phyloP scores from a whole-genome alignment of 2,113 vertebrate species.

The Cavia porcellus region DNA sequence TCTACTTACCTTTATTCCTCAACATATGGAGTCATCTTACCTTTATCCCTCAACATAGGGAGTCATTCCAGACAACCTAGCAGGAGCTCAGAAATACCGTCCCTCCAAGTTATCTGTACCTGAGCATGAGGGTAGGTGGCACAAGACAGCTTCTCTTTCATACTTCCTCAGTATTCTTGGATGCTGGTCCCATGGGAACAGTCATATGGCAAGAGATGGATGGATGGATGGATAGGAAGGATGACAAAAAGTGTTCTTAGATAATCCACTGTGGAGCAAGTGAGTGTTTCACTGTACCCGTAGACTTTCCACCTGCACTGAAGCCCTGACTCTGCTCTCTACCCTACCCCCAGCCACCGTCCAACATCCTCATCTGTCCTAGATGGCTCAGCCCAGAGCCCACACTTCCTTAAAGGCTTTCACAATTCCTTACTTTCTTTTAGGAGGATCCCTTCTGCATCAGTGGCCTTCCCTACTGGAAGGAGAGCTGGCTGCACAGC shows the following conservation, averaged over 20 bases:
- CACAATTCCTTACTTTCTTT: neutral
- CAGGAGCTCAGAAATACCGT: neutral
- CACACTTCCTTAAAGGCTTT: neutral
- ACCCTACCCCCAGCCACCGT: too few species aligned
- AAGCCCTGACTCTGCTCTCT: too few species aligned
- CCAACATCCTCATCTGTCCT: neutral
- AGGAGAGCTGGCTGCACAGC: neutral
- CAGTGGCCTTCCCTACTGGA: neutral
- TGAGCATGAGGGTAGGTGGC: neutral
- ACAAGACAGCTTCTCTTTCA: neutral
- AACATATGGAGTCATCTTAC: too few species aligned
- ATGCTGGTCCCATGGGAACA: neutral
- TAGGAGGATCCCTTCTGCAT: neutral
- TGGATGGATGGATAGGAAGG: neutral
- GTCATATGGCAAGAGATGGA: neutral
- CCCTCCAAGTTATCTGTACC: neutral
- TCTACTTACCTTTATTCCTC: neutral
- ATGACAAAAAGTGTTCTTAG: neutral
- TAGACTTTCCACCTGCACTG: accelerated
- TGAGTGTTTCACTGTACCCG: neutral
- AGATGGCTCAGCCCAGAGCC: neutral
- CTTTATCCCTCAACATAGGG: too few species aligned
- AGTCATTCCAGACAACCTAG: neutral
- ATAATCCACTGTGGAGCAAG: accelerated
- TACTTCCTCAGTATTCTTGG: neutral